Evolutionary conservation across 2,797 vertebrate species (phyloP).

Genomic region (Avahi laniger): DNA sequence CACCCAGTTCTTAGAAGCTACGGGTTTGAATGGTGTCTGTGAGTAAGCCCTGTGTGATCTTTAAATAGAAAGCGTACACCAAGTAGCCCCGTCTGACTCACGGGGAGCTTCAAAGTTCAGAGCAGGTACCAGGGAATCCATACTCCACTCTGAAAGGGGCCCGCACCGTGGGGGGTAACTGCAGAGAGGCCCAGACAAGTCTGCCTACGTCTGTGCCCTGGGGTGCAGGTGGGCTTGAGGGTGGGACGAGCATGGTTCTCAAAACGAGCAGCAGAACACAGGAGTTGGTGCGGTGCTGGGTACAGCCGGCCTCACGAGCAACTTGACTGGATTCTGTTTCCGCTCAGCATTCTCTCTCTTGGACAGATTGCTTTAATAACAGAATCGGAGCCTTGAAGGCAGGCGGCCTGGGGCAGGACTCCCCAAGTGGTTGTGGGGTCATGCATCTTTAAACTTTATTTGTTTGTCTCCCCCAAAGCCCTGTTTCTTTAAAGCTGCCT

Average conservation of each 20-base stretch:
- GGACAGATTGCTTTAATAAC: background rate
- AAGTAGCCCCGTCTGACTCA: constrained; percentile 54
- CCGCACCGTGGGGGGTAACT: background rate
- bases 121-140: constrained; percentile 21
- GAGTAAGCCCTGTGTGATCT: constrained; percentile 59
- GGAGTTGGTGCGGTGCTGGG: background rate
- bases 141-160: background rate
- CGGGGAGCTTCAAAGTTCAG: constrained; percentile 47
- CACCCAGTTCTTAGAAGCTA: constrained; percentile 65
- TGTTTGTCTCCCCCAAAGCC: background rate
- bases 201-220: background rate
- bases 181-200: background rate
- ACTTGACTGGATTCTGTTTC: background rate
- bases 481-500: background rate
- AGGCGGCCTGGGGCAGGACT: background rate
- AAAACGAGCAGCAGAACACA: background rate
- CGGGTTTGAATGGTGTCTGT: constrained; percentile 27
- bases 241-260: background rate
- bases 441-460: background rate
- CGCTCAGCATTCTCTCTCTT: background rate
- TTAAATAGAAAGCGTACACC: constrained; percentile 59
- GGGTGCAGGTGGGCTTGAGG: background rate
- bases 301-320: background rate
- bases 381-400: background rate
- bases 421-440: background rate